Conservation (phyloP, 2,888 invertebrate species). For the Boloria euphrosyne region DNA sequence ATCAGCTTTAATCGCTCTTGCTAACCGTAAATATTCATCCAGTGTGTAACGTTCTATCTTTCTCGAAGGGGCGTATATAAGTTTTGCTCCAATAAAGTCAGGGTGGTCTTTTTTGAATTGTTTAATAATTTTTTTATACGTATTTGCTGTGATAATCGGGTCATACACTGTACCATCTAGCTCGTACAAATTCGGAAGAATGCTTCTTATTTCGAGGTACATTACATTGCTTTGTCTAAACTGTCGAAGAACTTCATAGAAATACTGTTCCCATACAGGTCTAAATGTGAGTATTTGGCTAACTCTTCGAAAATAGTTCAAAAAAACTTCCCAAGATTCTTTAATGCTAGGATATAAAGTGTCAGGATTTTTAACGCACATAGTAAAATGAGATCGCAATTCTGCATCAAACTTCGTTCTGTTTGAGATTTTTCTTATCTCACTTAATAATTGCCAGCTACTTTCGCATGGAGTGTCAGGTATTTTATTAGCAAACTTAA, state of each 20-base stretch:
- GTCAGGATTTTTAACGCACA: constrained; percentile 77
- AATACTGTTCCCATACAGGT: constrained; percentile 85
- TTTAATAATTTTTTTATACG: constrained; percentile 81
- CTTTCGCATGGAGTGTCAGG: constrained; percentile 51
- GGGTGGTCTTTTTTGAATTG: constrained; percentile 83
- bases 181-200: constrained; percentile 85
- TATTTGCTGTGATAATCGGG: constrained; percentile 78
- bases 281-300: constrained; percentile 81
- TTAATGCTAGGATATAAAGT: constrained; percentile 75
- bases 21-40: constrained; percentile 67
- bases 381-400: constrained; percentile 78
- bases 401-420: constrained; percentile 76
- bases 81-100: constrained; percentile 85
- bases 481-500: constrained; percentile 56
- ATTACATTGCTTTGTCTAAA: constrained; percentile 86
- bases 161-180: constrained; percentile 83
- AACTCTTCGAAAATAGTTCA: constrained; percentile 79
- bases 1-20: constrained; percentile 63
- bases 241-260: constrained; percentile 83
- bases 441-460: constrained; percentile 75
- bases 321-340: constrained; percentile 83
- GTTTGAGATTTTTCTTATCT: constrained; percentile 61
- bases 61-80: constrained; percentile 86
- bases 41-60: constrained; percentile 63
- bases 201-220: constrained; percentile 86